Conservation (phyloP, 2,797 vertebrate species). For the Eulemur albifrons region DNA sequence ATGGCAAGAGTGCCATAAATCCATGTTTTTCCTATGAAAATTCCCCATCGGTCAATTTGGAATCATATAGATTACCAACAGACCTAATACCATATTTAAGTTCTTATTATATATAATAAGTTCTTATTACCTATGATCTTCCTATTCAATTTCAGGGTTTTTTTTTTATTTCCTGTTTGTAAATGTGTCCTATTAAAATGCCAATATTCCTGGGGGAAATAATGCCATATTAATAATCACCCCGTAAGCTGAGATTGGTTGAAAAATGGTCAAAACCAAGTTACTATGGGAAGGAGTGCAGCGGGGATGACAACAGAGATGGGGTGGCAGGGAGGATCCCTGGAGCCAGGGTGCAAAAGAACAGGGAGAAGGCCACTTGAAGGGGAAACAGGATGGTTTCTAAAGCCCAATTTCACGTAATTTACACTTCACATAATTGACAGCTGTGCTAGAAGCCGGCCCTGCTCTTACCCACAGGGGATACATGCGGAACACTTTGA, state of each 20-base stretch:
- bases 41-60: neutral
- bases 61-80: neutral
- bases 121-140: neutral
- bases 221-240: neutral
- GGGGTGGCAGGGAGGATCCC: neutral
- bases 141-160: neutral
- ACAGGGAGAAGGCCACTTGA: neutral
- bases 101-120: neutral
- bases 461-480: neutral
- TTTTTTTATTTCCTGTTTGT: neutral
- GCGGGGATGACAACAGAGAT: neutral
- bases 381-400: neutral
- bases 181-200: neutral
- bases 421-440: neutral
- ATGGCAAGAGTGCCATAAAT: neutral
- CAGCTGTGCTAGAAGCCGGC: neutral
- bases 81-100: neutral
- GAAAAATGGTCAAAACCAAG: neutral
- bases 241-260: neutral
- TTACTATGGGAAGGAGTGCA: neutral
- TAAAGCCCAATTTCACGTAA: neutral
- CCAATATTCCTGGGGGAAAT: neutral
- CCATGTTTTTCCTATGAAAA: neutral
- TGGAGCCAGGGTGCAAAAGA: neutral
- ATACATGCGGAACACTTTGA: constrained; percentile 37